Percentiles rank a stretch among this genome's conserved stretches.
phyloP scores from a whole-genome alignment of 2,888 invertebrate species.

The Ophioninae sp. region DNA sequence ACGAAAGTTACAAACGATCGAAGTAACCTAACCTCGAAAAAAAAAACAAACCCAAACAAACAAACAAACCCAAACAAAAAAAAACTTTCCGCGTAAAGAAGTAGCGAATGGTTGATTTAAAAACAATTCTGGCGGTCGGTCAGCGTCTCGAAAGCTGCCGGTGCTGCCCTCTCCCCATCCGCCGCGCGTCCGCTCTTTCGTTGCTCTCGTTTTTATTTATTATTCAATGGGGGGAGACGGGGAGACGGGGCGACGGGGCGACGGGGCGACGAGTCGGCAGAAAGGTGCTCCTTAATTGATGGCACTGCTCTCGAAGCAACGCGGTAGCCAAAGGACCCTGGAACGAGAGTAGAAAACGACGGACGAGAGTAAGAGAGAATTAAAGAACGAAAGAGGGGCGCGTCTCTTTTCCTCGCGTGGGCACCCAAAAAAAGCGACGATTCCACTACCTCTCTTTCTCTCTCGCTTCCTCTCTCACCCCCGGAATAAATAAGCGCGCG shows the following conservation, averaged over 20 bases:
- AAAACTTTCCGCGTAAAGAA: not conserved
- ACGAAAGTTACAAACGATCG: not conserved
- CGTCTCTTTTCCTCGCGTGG: constrained; percentile 41
- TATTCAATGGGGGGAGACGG: constrained; percentile 78
- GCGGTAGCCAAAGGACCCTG: constrained; percentile 24
- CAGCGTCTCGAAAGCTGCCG: not conserved
- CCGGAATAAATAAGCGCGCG: constrained; percentile 55
- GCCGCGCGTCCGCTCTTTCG: constrained; percentile 36
- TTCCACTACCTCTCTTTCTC: constrained; percentile 37
- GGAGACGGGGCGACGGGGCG: constrained; percentile 3
- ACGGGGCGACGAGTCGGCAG: constrained; percentile 53
- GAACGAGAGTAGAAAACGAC: constrained; percentile 18
- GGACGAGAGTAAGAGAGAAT: not conserved
- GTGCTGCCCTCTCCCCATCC: constrained; percentile 17
- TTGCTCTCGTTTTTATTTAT: constrained; percentile 73
- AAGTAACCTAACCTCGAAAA: not conserved
- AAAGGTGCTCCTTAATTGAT: constrained; percentile 80
- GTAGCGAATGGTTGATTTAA: not conserved
- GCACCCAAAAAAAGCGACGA: constrained; percentile 35
- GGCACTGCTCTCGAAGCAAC: constrained; percentile 67
- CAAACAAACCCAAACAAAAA: no score
- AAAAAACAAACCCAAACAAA: not conserved
- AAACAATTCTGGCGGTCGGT: not conserved
- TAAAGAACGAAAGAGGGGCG: constrained; percentile 35
- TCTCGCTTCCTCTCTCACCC: constrained; percentile 15